Percentiles rank a stretch among this genome's conserved stretches.
Evolutionary conservation across 2,113 vertebrate species (phyloP).

Genomic region (human): DNA sequence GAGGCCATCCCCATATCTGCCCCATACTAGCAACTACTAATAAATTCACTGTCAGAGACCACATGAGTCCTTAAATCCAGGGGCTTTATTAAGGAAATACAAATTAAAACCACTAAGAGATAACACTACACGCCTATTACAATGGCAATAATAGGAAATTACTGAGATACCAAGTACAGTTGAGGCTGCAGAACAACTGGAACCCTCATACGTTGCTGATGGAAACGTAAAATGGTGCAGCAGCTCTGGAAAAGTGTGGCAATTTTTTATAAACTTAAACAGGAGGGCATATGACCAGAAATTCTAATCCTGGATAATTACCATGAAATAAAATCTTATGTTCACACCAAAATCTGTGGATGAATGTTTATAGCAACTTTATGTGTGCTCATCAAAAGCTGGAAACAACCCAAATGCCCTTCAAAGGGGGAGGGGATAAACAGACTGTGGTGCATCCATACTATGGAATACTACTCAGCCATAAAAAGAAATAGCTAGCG

Average conservation of each 20-base stretch:
- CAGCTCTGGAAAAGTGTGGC: not conserved
- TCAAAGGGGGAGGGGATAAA: not conserved
- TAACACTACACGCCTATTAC: not conserved
- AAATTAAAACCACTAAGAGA: not conserved
- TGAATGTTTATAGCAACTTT: not conserved
- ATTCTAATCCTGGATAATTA: not conserved
- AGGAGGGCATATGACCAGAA: not conserved
- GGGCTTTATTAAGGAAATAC: not conserved
- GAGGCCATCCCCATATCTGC: not conserved
- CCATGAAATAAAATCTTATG: not conserved
- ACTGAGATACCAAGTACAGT: not conserved
- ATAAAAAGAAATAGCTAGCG: not conserved
- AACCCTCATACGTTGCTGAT: not conserved
- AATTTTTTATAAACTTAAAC: not conserved
- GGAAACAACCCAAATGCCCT: not conserved
- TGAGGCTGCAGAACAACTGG: not conserved
- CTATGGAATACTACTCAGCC: not conserved
- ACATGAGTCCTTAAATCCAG: not conserved
- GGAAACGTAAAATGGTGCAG: not conserved
- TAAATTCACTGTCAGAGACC: not conserved
- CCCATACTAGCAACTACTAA: not conserved
- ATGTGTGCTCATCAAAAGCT: not conserved
- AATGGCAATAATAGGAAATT: not conserved
- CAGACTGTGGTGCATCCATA: not conserved
- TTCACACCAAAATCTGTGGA: not conserved